Conservation (phyloP, 2,888 invertebrate species). For the Augochlorella aurata region DNA sequence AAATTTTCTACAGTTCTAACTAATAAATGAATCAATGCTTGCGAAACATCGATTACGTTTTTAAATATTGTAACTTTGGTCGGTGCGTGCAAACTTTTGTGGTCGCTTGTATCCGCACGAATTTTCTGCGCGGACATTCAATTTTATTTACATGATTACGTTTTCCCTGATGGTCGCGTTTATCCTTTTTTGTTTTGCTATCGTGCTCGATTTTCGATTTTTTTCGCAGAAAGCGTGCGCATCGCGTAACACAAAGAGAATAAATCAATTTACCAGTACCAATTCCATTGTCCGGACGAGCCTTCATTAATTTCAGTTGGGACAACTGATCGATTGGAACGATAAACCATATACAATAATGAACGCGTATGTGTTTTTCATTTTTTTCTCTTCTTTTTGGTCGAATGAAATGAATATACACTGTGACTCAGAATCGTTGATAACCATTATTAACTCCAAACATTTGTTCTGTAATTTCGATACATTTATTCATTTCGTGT, state of each 20-base stretch:
- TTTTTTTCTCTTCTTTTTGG: background rate
- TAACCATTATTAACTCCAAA: background rate
- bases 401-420: background rate
- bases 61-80: background rate
- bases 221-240: background rate
- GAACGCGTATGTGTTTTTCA: background rate
- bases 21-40: too few species aligned
- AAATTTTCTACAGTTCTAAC: too few species aligned
- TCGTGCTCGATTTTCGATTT: background rate
- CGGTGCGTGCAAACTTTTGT: background rate
- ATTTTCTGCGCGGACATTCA: slow-evolving; percentile 38
- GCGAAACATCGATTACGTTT: too few species aligned
- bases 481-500: background rate
- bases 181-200: background rate
- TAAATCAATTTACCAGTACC: background rate
- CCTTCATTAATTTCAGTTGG: background rate
- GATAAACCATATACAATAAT: background rate
- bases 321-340: background rate
- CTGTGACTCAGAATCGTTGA: too few species aligned
- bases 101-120: slow-evolving; percentile 19
- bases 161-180: background rate
- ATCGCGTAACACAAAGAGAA: background rate
- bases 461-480: background rate
- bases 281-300: background rate
- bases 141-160: background rate